These are phyloP conservation scores for Xenopus borealis DNA, from an alignment of 2,113 vertebrate genomes.

Conservation along the genomic window DNA sequence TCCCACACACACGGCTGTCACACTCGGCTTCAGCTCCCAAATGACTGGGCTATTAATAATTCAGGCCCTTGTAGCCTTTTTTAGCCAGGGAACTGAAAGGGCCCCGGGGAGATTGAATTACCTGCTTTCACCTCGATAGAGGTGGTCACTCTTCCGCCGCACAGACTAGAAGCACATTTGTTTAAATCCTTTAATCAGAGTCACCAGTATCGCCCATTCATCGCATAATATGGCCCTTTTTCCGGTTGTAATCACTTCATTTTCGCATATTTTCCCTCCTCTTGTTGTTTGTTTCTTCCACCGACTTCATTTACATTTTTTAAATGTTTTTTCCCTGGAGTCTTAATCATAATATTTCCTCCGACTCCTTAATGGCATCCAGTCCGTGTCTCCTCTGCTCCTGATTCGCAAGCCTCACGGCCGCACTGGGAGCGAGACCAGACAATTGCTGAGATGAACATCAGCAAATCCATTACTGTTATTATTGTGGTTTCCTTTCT, in stretches of 20 bases:
- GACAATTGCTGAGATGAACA: too few relatives aligned
- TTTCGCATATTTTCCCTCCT: background rate
- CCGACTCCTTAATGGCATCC: slow-evolving; percentile 7
- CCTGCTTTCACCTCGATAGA: background rate
- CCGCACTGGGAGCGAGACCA: too few relatives aligned
- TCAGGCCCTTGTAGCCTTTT: slow-evolving; percentile 8
- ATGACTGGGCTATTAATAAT: slow-evolving; percentile 21
- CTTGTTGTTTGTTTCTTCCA: slow-evolving; percentile 9
- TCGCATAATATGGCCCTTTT: background rate
- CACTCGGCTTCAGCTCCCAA: too few relatives aligned
- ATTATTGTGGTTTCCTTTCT: too few relatives aligned
- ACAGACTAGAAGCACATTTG: background rate
- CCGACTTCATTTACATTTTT: too few relatives aligned
- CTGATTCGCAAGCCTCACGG: background rate
- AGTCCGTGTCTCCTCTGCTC: background rate
- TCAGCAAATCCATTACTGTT: too few relatives aligned
- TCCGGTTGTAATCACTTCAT: slow-evolving; percentile 23
- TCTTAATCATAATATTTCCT: slow-evolving; percentile 26
- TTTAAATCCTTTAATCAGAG: slow-evolving; percentile 4
- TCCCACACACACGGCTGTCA: slow-evolving; percentile 16
- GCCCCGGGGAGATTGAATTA: slow-evolving; percentile 19
- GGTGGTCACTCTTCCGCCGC: background rate
- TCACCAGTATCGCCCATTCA: too few relatives aligned
- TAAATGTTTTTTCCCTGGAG: slow-evolving; percentile 13
- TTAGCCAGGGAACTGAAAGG: slow-evolving; percentile 11